Conservation (phyloP, 1,140 invertebrate species). For the Cotesia typhae region DNA sequence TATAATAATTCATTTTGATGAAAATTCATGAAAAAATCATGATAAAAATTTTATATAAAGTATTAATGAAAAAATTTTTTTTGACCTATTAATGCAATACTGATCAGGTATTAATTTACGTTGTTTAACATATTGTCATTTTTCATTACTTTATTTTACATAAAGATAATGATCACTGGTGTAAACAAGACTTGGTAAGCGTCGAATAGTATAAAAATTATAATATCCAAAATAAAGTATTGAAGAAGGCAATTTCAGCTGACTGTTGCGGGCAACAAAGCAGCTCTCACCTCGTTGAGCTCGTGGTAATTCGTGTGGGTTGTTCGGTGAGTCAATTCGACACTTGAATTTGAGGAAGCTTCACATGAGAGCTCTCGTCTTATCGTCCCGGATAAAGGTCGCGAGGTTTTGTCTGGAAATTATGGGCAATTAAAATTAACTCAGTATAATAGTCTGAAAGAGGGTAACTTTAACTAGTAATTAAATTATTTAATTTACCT, state of each 20-base stretch:
- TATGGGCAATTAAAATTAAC: neutral
- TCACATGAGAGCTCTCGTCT: slow-evolving; percentile 48
- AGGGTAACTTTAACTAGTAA: neutral
- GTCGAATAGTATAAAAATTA: slow-evolving; percentile 4
- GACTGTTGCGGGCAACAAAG: slow-evolving; percentile 56
- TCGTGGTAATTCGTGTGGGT: slow-evolving; percentile 56
- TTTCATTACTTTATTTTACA: neutral
- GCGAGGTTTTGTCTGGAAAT: slow-evolving; percentile 52
- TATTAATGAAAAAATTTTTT: neutral
- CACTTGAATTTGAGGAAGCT: slow-evolving; percentile 46
- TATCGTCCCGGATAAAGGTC: slow-evolving; percentile 43
- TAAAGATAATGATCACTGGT: neutral
- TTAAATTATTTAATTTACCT: slow-evolving; percentile 44
- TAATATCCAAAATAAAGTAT: neutral
- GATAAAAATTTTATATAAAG: neutral
- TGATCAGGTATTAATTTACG: slow-evolving; percentile 18
- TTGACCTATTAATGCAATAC: slow-evolving; percentile 7
- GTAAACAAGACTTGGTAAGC: no score
- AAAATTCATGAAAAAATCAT: neutral
- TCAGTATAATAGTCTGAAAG: no score
- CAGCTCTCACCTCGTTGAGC: slow-evolving; percentile 59
- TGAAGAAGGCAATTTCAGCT: slow-evolving; percentile 49
- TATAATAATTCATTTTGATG: neutral
- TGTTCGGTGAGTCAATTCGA: slow-evolving; percentile 55
- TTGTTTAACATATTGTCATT: neutral